Conservation (phyloP, 2,888 invertebrate species). For the Sphaerophoria rueppellii region DNA sequence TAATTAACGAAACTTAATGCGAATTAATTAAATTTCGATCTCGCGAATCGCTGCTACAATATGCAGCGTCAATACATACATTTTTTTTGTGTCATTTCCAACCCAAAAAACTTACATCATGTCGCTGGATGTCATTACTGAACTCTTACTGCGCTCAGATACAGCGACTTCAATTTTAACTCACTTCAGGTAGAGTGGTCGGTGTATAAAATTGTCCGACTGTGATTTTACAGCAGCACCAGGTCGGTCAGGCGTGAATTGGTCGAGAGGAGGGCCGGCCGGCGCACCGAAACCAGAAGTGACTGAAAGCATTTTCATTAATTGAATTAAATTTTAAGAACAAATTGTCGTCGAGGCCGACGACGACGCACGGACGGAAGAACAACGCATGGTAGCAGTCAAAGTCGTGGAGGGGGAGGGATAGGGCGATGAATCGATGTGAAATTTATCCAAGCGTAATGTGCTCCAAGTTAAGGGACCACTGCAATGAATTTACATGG, state of each 20-base stretch:
- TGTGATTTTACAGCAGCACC: constrained; percentile 39
- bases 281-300: constrained; percentile 8
- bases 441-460: constrained; percentile 51
- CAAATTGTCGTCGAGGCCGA: constrained; percentile 53
- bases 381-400: background rate
- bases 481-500: constrained; percentile 52
- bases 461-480: constrained; percentile 17
- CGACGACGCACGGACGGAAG: background rate
- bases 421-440: constrained; percentile 51
- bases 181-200: constrained; percentile 14
- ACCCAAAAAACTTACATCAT: constrained; percentile 43
- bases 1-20: constrained; percentile 71
- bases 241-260: constrained; percentile 46
- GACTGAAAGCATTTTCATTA: constrained; percentile 63
- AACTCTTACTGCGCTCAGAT: background rate
- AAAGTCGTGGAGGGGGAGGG: too few species aligned
- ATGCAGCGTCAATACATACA: constrained; percentile 25
- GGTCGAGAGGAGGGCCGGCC: constrained; percentile 47
- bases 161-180: background rate
- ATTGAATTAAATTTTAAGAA: constrained; percentile 72
- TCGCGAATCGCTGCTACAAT: constrained; percentile 39
- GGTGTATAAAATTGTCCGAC: background rate
- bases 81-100: constrained; percentile 53
- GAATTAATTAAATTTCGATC: constrained; percentile 71
- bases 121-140: background rate